Evolutionary conservation across 2,797 vertebrate species (phyloP).

Genomic region (Melanotaenia trifasciata): DNA sequence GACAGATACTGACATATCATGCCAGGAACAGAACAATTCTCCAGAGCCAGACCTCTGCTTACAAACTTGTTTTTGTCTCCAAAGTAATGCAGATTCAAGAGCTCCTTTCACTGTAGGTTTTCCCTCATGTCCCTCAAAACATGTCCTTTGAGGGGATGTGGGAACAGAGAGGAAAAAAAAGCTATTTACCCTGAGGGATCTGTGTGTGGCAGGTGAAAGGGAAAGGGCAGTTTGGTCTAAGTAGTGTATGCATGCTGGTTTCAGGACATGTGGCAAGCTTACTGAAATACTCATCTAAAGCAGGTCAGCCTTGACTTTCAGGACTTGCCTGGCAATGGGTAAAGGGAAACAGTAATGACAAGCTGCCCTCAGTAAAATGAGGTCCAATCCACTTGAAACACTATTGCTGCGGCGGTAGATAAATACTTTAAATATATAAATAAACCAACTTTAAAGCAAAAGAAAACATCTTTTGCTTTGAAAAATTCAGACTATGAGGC

Average conservation of each 20-base stretch:
- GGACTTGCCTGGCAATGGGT: constrained; percentile 18
- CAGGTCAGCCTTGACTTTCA: constrained; percentile 61
- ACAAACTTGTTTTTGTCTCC: constrained; percentile 46
- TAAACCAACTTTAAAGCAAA: constrained; percentile 11
- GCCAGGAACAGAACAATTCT: constrained; percentile 40
- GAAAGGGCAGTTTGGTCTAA: constrained; percentile 64
- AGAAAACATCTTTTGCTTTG: not conserved
- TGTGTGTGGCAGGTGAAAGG: constrained; percentile 54
- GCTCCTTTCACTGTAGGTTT: constrained; percentile 32
- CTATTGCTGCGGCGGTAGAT: constrained; percentile 4
- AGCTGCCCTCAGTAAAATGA: constrained; percentile 41
- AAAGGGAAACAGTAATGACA: constrained; percentile 42
- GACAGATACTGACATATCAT: constrained; percentile 50
- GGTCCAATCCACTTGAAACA: constrained; percentile 40
- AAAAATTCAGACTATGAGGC: not conserved
- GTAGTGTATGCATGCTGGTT: constrained; percentile 59
- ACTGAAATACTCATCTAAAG: constrained; percentile 46
- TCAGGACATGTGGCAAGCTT: constrained; percentile 16
- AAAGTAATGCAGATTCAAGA: constrained; percentile 41
- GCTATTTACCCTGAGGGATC: constrained; percentile 54
- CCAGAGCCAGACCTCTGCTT: constrained; percentile 41
- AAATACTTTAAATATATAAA: constrained; percentile 20
- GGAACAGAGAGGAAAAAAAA: constrained; percentile 14
- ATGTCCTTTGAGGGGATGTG: constrained; percentile 34
- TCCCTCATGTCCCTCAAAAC: constrained; percentile 29